Conservation (phyloP, 2,113 vertebrate species). For the Ornithorhynchus anatinus region DNA sequence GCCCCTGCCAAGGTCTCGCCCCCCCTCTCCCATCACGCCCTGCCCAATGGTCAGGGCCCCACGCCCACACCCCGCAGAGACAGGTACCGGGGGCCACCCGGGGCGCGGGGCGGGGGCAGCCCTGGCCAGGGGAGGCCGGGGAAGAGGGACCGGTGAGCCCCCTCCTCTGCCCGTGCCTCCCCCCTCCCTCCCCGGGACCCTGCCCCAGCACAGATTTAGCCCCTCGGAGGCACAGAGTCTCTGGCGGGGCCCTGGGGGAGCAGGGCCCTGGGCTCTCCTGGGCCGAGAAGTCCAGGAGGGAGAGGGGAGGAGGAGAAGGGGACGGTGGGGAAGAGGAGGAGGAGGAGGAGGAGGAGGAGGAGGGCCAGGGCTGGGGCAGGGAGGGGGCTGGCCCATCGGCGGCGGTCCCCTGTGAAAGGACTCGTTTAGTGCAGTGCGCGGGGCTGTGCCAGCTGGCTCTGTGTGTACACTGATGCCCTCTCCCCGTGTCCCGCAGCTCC, state of each 20-base stretch:
- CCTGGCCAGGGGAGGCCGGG: not conserved
- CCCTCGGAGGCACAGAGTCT: slow-evolving; percentile 99
- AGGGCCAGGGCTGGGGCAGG: not conserved
- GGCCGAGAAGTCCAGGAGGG: too few species aligned
- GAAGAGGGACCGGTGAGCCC: not conserved
- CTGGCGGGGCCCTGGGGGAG: not conserved
- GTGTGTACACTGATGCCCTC: not conserved
- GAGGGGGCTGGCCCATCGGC: too few species aligned
- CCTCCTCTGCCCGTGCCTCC: not conserved
- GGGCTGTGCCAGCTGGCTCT: not conserved
- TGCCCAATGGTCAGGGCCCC: slow-evolving; percentile 93
- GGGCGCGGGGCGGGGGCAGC: not conserved
- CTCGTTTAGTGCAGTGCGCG: too few species aligned
- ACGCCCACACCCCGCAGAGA: slow-evolving; percentile 96
- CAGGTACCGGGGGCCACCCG: slow-evolving; percentile 74
- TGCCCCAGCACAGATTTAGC: slow-evolving; percentile 26
- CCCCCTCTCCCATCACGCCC: slow-evolving; percentile 89
- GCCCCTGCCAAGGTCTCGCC: slow-evolving; percentile 91
- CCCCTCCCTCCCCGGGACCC: not conserved
- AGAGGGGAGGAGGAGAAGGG: not conserved
- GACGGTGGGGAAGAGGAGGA: not conserved
- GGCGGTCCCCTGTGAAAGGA: too few species aligned
- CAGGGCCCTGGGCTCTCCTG: not conserved
- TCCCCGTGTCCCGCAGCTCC: slow-evolving; percentile 62
- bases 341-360: not conserved